Evolutionary conservation across 2,888 invertebrate species (phyloP), one percentile per base, ranked within the genome.

Genomic region (Sphinx pinastri): DNA sequence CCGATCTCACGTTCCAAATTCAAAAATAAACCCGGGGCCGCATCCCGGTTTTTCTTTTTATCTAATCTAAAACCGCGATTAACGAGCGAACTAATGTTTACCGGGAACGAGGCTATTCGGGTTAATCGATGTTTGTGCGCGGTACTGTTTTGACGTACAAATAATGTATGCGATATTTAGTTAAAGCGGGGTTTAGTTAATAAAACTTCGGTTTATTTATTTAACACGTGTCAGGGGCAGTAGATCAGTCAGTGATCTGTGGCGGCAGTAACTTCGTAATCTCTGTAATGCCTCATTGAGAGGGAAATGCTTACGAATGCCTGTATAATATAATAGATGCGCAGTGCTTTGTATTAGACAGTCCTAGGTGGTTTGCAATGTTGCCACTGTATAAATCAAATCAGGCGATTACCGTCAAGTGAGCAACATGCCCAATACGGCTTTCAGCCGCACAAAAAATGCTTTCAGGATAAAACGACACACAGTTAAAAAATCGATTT

Each of bases 121-220:
- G 59, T 60, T 52, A 69, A 69, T 69, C 69, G 69, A 60, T 69
- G 59, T 69, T 69, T 63, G 69, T 51, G 16, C 51, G 16, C 16
- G 16, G 38, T 49, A 63, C 51, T 69, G 54, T 69, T 60, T 63
- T 69, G 69, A 60, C 59, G 14, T 69, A 5, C 14, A 52, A 16
- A 47, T 69, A 60, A 69, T 60, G 59, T 69, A 54, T 45, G 69
- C 16, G 52, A 12, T 45, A 63, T 19, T 19, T 25, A 25, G 57
- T 25, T 19, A 25, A 38, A 14, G 25, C 12, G 25, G 12, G 57
- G 12, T 57, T 57, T 6, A 57, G 19, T 57, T 57, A 13, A 25
- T 13, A 25, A 13, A 25, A 25, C 25, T 57, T 12, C 19, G 12
- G 25, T 57, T 57, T 57, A 13, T 14, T 12, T 16, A 45, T 25